These are phyloP conservation scores for Panorpa germanica DNA, from an alignment of 2,888 invertebrate species.

Conservation along the genomic window DNA sequence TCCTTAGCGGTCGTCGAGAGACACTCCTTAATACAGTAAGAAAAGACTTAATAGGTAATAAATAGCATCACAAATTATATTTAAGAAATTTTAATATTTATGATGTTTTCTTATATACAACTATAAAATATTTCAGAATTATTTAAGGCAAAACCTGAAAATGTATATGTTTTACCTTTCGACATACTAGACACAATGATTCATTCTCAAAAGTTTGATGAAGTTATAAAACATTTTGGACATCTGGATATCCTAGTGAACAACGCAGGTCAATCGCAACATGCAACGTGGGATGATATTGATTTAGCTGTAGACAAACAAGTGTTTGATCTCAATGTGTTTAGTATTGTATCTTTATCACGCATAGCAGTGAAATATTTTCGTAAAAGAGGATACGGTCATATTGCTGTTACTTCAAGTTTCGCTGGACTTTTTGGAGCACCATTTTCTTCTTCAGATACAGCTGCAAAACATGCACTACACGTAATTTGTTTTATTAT, in stretches of 20 bases:
- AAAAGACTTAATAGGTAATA: slow-evolving; percentile 34
- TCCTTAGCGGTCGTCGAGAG: slow-evolving; percentile 44
- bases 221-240: slow-evolving; percentile 46
- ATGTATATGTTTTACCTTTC: slow-evolving; percentile 46
- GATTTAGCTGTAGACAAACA: slow-evolving; percentile 49
- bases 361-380: slow-evolving; percentile 50
- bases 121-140: slow-evolving; percentile 9
- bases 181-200: slow-evolving; percentile 38
- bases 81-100: not conserved
- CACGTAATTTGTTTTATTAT: slow-evolving; percentile 30
- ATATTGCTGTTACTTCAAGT: slow-evolving; percentile 58
- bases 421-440: slow-evolving; percentile 46
- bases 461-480: slow-evolving; percentile 56
- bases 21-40: slow-evolving; percentile 45
- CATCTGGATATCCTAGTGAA: slow-evolving; percentile 58
- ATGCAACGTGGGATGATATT: slow-evolving; percentile 51
- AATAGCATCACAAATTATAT: slow-evolving; percentile 1
- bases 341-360: slow-evolving; percentile 48
- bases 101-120: not conserved
- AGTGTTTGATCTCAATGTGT: slow-evolving; percentile 60
- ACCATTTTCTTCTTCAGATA: slow-evolving; percentile 49
- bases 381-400: slow-evolving; percentile 29
- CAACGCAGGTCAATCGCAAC: slow-evolving; percentile 66
- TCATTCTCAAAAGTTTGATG: slow-evolving; percentile 38
- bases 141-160: slow-evolving; percentile 30